Conservation (phyloP, 2,113 vertebrate genomes). For the Passer montanus region DNA sequence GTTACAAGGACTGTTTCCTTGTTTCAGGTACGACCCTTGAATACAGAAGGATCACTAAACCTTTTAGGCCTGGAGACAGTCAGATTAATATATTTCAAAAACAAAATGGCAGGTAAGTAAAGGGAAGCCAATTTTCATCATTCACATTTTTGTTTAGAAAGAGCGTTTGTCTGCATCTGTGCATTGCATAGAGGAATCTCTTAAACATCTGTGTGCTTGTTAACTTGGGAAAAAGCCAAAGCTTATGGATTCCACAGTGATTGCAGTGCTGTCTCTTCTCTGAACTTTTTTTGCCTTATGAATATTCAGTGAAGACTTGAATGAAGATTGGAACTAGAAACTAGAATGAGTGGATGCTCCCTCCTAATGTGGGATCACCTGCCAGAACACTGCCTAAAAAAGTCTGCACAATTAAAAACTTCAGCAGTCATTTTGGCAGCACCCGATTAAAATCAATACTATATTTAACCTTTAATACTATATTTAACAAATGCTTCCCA, state of each 20-base stretch:
- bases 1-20: background rate
- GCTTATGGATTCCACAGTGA: background rate
- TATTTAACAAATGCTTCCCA: background rate
- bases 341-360: accelerated
- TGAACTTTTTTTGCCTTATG: background rate
- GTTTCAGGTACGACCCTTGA: slow-evolving; percentile 92
- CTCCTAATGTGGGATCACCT: background rate
- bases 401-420: background rate
- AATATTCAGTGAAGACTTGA: background rate
- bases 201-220: background rate
- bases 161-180: background rate
- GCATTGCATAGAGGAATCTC: background rate
- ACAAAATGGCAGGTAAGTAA: slow-evolving; percentile 93
- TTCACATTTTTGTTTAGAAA: background rate
- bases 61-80: slow-evolving; percentile 93
- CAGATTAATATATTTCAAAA: slow-evolving; percentile 97
- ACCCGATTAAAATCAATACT: background rate
- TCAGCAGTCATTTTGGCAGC: background rate
- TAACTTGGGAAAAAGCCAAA: background rate
- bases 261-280: background rate
- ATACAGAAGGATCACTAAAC: slow-evolving; percentile 94
- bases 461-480: background rate
- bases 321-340: background rate
- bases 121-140: background rate
- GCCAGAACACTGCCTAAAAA: background rate